Evolutionary conservation across 2,113 vertebrate species (phyloP), one percentile per base, ranked within the genome.

Genomic region (Anguilla japonica): DNA sequence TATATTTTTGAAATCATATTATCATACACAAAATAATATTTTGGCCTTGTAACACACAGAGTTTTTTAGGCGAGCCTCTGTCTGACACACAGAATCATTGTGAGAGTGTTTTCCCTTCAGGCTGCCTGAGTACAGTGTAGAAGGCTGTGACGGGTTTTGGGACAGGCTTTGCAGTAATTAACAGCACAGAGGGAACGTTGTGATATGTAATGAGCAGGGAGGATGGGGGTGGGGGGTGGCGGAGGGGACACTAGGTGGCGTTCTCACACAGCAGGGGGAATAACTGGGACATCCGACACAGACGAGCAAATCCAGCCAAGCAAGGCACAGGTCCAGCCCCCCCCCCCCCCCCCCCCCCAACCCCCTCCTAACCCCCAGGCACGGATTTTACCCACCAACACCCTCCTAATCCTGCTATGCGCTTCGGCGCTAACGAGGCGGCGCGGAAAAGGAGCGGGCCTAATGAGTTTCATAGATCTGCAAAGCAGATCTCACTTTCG

Each of bases 401-500:
- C 71, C 71, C 71, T 75, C 71, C 71, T 75, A 75, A 75, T 75
- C 71, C 71, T 9, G 34, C 71, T 75, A 22, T 29, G n/a, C 26
- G 9, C 71, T 3, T n/a, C 71, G 0, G 6, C 13, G 71, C 26
- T 75, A 75, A 75, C 71, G 71, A 75, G 71, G 71, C 71, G 71
- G 71, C n/a, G 71, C n/a, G 71, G 71, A 34, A 75, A 75, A 75
- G 26, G 29, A 75, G 71, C n/a, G 9, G 71, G 71, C 26, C 71
- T 75, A 75, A 75, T 75, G 71, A 75, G 71, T 75, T 75, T 75
- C 34, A 75, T 75, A 75, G 71, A 75, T 75, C 71, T 75, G 71
- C 9, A 29, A 29, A 29, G n/a, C n/a, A 75, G 71, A 75, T 75
- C 71, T 75, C 71, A 75, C 71, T 75, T 75, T 75, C 71, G 71